Evolutionary conservation across 1,140 invertebrate genomes (phyloP).

Genomic region (Ceratosolen fusciceps): DNA sequence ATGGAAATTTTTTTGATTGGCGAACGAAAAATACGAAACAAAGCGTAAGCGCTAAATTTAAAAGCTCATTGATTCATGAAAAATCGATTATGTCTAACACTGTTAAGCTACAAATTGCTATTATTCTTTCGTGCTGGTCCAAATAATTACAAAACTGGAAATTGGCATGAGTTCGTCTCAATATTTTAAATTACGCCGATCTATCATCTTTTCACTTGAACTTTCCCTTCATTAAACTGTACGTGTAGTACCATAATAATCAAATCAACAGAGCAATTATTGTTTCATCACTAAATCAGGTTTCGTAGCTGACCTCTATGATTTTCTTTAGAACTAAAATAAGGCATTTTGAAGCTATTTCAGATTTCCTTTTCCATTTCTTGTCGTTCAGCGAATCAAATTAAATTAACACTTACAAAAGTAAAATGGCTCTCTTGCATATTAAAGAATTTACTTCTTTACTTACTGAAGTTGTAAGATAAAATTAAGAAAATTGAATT

Average conservation of each 20-base stretch:
- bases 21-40: background rate
- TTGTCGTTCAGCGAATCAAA: too few relatives aligned
- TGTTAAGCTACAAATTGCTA: background rate
- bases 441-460: too few relatives aligned
- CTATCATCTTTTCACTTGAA: background rate
- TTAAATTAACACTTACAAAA: too few relatives aligned
- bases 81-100: background rate
- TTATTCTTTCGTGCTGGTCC: background rate
- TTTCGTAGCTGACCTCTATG: background rate
- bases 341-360: too few relatives aligned
- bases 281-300: background rate
- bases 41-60: background rate
- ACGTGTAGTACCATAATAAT: background rate
- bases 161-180: background rate
- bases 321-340: background rate
- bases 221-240: background rate
- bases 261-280: background rate
- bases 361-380: too few relatives aligned
- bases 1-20: background rate
- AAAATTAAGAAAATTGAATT: too few relatives aligned
- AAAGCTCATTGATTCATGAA: background rate
- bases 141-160: background rate
- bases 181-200: background rate
- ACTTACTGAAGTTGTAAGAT: too few relatives aligned
- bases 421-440: too few relatives aligned